Percentiles rank a stretch among this genome's conserved stretches.
Evolutionary conservation across 2,113 vertebrate species (phyloP).

Genomic region (Cervus canadensis): DNA sequence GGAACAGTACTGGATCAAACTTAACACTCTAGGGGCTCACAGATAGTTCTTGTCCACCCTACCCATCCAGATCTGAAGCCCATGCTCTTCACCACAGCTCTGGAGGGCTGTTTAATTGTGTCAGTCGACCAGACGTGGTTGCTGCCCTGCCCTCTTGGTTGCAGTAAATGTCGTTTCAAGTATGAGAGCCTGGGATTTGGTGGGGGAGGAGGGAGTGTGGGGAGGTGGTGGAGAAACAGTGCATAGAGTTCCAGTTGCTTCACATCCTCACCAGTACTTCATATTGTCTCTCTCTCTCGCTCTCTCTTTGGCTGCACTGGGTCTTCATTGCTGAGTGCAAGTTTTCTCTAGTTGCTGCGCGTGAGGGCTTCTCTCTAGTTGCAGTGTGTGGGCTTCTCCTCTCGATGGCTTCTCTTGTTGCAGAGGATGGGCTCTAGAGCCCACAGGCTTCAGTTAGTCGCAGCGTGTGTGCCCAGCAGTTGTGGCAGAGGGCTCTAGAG

Average conservation of each 20-base stretch:
- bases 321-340: not conserved
- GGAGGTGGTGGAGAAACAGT: accelerated
- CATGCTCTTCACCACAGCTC: not conserved
- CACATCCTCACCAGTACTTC: not conserved
- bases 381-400: not conserved
- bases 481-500: not conserved
- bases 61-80: not conserved
- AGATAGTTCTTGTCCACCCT: not conserved
- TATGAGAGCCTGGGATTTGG: not conserved
- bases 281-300: too few species aligned
- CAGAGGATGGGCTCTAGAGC: not conserved
- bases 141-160: not conserved
- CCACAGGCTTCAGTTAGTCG: not conserved
- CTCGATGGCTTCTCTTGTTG: not conserved
- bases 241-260: not conserved
- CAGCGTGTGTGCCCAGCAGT: not conserved
- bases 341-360: not conserved
- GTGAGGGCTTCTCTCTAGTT: not conserved
- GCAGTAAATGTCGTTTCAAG: not conserved
- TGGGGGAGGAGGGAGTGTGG: not conserved
- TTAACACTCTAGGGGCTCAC: not conserved
- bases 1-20: not conserved
- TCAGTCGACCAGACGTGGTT: not conserved
- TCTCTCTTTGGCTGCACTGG: not conserved
- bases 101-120: not conserved